Evolutionary conservation across 1,140 invertebrate genomes (phyloP).

Genomic region (Metopolophium dirhodum): DNA sequence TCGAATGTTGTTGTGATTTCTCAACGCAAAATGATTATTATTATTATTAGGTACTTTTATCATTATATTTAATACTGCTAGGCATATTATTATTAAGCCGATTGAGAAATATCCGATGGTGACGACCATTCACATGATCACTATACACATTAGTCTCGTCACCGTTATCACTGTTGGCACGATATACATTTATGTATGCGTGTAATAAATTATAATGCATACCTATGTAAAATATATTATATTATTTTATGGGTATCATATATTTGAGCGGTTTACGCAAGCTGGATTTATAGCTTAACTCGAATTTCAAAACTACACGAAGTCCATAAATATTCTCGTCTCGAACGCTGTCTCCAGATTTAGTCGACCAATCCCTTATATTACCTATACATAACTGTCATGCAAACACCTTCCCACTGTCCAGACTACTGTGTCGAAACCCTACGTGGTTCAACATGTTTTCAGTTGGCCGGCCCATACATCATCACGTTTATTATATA

Average conservation of each 20-base stretch:
- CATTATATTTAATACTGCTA: not conserved
- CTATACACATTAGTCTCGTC: not conserved
- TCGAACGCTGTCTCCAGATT: constrained; percentile 19
- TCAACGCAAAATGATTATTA: not conserved
- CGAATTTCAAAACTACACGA: constrained; percentile 23
- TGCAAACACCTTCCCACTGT: constrained; percentile 41
- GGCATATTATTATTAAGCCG: not conserved
- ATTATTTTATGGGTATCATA: not conserved
- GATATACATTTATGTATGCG: not conserved
- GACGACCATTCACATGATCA: not conserved
- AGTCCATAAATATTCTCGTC: constrained; percentile 28
- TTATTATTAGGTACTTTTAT: not conserved
- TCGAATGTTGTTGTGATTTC: not conserved
- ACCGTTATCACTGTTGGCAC: not conserved
- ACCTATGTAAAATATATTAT: not conserved
- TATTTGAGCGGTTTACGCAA: not conserved
- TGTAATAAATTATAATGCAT: not conserved
- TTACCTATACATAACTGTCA: not conserved
- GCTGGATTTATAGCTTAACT: not conserved
- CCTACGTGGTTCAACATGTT: constrained; percentile 34
- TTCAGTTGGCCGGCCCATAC: constrained; percentile 44
- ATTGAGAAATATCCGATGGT: not conserved
- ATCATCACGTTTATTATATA: constrained; percentile 9
- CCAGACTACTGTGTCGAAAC: constrained; percentile 38
- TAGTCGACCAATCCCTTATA: constrained; percentile 31